A percentile compares a stretch with the other conserved stretches of the same genome.
Conservation (phyloP, 1,140 invertebrate species). For the Neotoxoptera formosana region DNA sequence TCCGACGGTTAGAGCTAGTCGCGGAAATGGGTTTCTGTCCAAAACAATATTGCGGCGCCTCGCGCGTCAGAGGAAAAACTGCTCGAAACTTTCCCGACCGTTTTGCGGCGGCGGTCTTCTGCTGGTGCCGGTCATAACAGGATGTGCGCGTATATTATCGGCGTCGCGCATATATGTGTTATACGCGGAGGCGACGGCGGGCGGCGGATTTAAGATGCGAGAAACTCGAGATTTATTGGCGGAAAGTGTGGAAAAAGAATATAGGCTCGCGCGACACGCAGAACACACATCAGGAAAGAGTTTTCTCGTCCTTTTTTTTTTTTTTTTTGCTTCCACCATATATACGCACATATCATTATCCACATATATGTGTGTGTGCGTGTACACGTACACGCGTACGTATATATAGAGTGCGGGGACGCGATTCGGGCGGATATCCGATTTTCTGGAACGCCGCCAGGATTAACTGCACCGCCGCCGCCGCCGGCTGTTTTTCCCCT, state of each 20-base stretch:
- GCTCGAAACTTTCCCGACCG: not conserved
- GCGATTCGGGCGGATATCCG: constrained; percentile 53
- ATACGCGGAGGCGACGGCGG: not conserved
- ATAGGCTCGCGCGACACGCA: not conserved
- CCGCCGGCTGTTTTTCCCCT: constrained; percentile 1
- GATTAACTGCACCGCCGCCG: constrained; percentile 49
- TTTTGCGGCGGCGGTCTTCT: not conserved
- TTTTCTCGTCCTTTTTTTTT: constrained; percentile 18
- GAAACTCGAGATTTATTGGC: constrained; percentile 20
- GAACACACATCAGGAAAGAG: not conserved
- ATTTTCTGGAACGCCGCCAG: constrained; percentile 55
- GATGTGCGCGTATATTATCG: not conserved
- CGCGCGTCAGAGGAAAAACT: not conserved
- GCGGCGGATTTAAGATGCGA: constrained; percentile 28
- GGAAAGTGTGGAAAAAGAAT: not conserved
- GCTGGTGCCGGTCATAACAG: constrained; percentile 5
- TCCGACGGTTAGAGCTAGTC: not conserved
- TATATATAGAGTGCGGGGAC: not conserved
- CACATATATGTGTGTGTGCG: not conserved
- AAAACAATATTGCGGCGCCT: not conserved
- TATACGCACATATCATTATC: not conserved
- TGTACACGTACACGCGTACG: not conserved
- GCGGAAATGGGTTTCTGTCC: not conserved
- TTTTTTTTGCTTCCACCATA: not conserved
- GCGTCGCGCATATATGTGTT: not conserved